phyloP scores from a whole-genome alignment of 2,797 vertebrate species.

The Vespertilio murinus region DNA sequence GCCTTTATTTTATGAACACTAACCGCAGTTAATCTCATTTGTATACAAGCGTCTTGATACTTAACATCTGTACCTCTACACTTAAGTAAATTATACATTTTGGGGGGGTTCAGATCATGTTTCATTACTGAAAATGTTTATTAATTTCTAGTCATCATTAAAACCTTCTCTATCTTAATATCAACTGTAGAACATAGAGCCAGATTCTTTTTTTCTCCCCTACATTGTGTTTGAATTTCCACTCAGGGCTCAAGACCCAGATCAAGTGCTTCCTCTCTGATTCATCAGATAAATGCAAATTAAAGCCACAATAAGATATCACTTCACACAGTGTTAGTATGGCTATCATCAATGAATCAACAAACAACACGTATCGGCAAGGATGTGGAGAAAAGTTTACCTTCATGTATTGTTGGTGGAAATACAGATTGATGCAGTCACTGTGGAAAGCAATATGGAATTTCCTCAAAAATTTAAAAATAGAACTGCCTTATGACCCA shows the following conservation, averaged over 20 bases:
- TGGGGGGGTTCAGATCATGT: not conserved
- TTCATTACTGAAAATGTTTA: not conserved
- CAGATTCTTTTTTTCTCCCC: not conserved
- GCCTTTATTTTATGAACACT: not conserved
- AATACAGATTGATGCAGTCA: not conserved
- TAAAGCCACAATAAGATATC: not conserved
- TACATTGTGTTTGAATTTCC: not conserved
- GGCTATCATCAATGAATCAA: not conserved
- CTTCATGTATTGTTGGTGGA: not conserved
- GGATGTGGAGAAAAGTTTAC: not conserved
- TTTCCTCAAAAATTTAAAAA: not conserved
- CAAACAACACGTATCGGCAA: not conserved
- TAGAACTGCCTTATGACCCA: not conserved
- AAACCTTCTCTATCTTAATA: not conserved
- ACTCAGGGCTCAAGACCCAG: not conserved
- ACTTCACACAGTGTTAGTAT: not conserved
- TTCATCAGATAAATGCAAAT: not conserved
- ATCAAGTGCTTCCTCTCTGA: not conserved
- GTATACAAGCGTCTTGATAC: not conserved
- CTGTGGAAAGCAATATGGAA: not conserved
- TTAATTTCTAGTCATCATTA: not conserved
- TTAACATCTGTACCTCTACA: not conserved
- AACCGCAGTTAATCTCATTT: not conserved
- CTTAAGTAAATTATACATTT: not conserved
- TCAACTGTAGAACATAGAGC: not conserved